phyloP scores from a whole-genome alignment of 2,797 vertebrate genomes.

The Eulemur rubriventer region DNA sequence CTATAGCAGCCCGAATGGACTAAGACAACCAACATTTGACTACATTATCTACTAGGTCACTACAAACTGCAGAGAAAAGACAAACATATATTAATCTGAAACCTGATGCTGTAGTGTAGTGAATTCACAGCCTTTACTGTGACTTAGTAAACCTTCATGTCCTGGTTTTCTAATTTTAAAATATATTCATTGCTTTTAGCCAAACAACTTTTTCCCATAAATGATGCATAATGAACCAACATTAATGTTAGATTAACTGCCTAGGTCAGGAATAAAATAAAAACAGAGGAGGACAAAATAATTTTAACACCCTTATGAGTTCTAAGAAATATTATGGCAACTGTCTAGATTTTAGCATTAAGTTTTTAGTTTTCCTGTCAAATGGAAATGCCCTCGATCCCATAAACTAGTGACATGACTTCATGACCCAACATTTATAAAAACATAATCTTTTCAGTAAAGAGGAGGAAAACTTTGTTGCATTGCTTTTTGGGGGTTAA shows the following conservation, averaged over 20 bases:
- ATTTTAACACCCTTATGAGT: slow-evolving; percentile 32
- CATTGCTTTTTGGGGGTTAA: background rate
- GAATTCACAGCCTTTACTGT: background rate
- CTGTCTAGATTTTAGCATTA: background rate
- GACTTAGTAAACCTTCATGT: background rate
- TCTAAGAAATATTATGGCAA: slow-evolving; percentile 22
- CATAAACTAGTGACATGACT: background rate
- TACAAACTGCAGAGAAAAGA: background rate
- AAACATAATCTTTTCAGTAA: background rate
- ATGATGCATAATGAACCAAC: slow-evolving; percentile 23
- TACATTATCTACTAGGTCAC: background rate
- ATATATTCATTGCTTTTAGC: background rate
- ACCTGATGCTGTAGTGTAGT: background rate
- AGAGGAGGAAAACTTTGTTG: background rate
- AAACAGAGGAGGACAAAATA: background rate
- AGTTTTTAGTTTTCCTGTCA: slow-evolving; percentile 51
- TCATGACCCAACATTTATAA: slow-evolving; percentile 32
- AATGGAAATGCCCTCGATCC: background rate
- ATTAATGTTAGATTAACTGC: background rate
- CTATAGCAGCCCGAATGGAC: background rate
- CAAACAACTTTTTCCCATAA: background rate
- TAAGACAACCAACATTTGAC: background rate
- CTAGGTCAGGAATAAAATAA: slow-evolving; percentile 22
- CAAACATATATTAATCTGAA: background rate
- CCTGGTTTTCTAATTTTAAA: slow-evolving; percentile 21